Conservation (phyloP, 2,888 invertebrate species). For the Sinopyrophorus schimmeli region DNA sequence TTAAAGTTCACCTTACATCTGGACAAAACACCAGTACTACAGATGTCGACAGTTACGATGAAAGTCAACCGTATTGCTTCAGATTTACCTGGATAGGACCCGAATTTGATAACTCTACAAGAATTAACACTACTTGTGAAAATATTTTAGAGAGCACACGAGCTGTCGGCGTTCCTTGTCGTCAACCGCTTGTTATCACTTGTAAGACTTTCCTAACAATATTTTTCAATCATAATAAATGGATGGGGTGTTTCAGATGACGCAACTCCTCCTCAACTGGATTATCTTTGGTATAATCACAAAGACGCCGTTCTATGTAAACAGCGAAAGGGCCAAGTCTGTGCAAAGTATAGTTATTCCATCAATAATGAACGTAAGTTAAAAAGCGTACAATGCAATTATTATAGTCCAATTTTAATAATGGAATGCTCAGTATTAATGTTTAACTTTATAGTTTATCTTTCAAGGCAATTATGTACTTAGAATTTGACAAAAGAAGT, state of each 20-base stretch:
- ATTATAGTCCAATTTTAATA: too few relatives aligned
- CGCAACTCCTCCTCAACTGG: conserved; percentile 64
- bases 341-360: conserved; percentile 66
- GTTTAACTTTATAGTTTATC: too few relatives aligned
- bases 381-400: too few relatives aligned
- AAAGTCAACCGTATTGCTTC: conserved; percentile 61
- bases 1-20: too few relatives aligned
- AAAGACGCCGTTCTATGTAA: conserved; percentile 60
- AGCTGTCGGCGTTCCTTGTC: conserved; percentile 60
- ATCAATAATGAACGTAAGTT: conserved; percentile 65
- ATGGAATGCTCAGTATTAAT: too few relatives aligned
- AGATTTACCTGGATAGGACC: conserved; percentile 73
- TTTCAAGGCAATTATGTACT: too few relatives aligned
- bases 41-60: too few relatives aligned
- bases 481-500: not conserved
- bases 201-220: conserved; percentile 53
- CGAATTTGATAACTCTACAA: conserved; percentile 61
- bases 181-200: conserved; percentile 66
- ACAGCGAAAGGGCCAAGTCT: conserved; percentile 63
- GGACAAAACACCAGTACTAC: too few relatives aligned
- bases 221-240: not conserved
- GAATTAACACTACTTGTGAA: conserved; percentile 53
- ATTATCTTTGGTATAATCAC: conserved; percentile 64
- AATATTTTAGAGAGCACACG: conserved; percentile 46
- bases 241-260: conserved; percentile 59